These are phyloP conservation scores for Halictus quadricinctus DNA, from an alignment of 2,888 invertebrate species.

Conservation along the genomic window DNA sequence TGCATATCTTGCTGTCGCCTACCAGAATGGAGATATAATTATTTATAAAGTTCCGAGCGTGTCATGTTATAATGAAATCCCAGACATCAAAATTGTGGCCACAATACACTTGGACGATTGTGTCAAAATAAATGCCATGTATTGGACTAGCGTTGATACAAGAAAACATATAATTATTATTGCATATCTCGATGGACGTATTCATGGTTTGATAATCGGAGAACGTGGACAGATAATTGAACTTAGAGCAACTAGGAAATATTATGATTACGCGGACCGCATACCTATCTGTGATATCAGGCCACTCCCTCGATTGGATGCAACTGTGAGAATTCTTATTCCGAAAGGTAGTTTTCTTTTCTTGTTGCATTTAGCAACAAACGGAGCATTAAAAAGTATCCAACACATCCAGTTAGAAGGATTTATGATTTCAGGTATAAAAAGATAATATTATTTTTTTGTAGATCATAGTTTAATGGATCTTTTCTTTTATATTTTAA, in stretches of 20 bases:
- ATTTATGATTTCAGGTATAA: conserved; percentile 76
- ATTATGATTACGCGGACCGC: conserved; percentile 68
- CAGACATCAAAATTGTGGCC: conserved; percentile 58
- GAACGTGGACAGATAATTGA: conserved; percentile 50
- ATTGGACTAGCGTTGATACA: conserved; percentile 70
- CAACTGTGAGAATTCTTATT: conserved; percentile 65
- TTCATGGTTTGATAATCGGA: conserved; percentile 68
- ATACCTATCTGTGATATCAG: conserved; percentile 67
- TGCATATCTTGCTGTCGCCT: conserved; percentile 75
- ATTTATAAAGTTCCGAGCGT: conserved; percentile 74
- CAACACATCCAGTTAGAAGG: conserved; percentile 67
- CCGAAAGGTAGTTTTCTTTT: conserved; percentile 72
- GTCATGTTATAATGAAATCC: conserved; percentile 37
- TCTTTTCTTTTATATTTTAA: conserved; percentile 4
- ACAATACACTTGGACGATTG: conserved; percentile 55
- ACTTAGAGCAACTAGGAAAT: conserved; percentile 53
- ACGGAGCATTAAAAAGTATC: conserved; percentile 63
- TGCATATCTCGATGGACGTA: conserved; percentile 75
- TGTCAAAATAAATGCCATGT: conserved; percentile 69
- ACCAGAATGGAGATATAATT: conserved; percentile 74
- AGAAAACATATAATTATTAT: conserved; percentile 69
- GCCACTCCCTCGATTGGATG: conserved; percentile 57
- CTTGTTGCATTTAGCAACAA: conserved; percentile 62
- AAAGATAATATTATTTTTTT: conserved; percentile 12
- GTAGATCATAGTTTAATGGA: neutral